Conservation (phyloP, 2,797 vertebrate species). For the Mycteria americana region DNA sequence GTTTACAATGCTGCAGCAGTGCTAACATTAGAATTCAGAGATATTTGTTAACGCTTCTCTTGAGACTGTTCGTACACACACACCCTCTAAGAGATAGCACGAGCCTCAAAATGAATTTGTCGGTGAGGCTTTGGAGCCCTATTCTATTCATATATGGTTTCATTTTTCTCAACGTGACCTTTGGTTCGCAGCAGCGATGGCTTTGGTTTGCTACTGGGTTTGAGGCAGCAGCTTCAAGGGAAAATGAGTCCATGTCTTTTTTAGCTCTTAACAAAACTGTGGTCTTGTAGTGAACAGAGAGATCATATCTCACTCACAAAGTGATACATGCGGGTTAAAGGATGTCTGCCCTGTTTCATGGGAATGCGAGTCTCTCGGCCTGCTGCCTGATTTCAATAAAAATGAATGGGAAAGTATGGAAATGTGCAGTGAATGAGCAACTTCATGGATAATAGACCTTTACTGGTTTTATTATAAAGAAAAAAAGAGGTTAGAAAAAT, state of each 20-base stretch:
- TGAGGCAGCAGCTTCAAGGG: constrained; percentile 29
- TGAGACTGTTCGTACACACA: constrained; percentile 31
- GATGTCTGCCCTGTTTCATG: constrained; percentile 43
- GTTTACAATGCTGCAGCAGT: neutral
- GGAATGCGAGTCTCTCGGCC: neutral
- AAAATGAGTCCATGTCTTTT: constrained; percentile 62
- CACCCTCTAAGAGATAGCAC: constrained; percentile 45
- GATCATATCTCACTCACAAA: constrained; percentile 63
- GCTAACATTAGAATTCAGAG: constrained; percentile 59
- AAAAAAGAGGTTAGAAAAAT: neutral
- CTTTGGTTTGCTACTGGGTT: constrained; percentile 43
- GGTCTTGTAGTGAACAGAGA: constrained; percentile 65
- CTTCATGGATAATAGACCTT: constrained; percentile 30
- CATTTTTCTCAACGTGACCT: constrained; percentile 67
- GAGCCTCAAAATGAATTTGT: constrained; percentile 54
- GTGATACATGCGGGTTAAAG: constrained; percentile 67
- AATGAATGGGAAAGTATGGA: constrained; percentile 48
- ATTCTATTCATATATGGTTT: constrained; percentile 51
- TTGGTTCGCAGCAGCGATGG: constrained; percentile 22
- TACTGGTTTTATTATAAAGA: neutral
- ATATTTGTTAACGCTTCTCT: constrained; percentile 63
- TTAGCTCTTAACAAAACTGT: constrained; percentile 69
- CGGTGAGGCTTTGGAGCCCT: constrained; percentile 25
- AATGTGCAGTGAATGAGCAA: constrained; percentile 22
- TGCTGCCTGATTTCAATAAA: constrained; percentile 55